These are phyloP conservation scores for Pelecanus crispus DNA, from an alignment of 2,113 vertebrate genomes.

Conservation along the genomic window DNA sequence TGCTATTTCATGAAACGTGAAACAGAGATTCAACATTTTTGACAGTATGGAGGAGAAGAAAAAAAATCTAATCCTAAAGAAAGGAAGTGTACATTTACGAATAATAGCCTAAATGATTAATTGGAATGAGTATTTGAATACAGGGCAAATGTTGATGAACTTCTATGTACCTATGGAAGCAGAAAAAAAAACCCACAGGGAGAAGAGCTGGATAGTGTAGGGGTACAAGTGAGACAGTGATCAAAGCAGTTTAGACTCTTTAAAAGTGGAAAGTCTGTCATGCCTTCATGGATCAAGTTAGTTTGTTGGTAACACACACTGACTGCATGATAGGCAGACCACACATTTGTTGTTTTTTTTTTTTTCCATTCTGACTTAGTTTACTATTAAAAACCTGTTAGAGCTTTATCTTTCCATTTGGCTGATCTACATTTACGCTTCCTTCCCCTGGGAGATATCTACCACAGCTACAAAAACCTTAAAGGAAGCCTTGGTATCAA, in stretches of 20 bases:
- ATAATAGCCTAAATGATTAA: neutral
- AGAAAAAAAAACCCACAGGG: neutral
- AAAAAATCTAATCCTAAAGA: neutral
- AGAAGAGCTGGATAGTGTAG: neutral
- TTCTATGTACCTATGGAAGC: neutral
- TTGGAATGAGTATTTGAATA: neutral
- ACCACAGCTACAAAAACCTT: neutral
- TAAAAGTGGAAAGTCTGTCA: neutral
- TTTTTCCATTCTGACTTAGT: constrained; percentile 1
- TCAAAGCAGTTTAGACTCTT: neutral
- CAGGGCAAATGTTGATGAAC: neutral
- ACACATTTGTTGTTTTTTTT: neutral
- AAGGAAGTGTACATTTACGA: neutral
- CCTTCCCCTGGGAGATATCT: neutral
- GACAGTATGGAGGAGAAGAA: neutral
- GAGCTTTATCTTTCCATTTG: constrained; percentile 10
- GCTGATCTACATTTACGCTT: neutral
- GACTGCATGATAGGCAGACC: neutral
- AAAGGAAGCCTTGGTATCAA: neutral
- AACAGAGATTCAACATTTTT: neutral
- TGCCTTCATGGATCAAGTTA: neutral
- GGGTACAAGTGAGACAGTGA: neutral
- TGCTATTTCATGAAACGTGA: neutral
- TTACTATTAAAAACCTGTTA: constrained; percentile 39
- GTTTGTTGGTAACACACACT: neutral